phyloP scores from a whole-genome alignment of 2,113 vertebrate species.

The Nestor notabilis region DNA sequence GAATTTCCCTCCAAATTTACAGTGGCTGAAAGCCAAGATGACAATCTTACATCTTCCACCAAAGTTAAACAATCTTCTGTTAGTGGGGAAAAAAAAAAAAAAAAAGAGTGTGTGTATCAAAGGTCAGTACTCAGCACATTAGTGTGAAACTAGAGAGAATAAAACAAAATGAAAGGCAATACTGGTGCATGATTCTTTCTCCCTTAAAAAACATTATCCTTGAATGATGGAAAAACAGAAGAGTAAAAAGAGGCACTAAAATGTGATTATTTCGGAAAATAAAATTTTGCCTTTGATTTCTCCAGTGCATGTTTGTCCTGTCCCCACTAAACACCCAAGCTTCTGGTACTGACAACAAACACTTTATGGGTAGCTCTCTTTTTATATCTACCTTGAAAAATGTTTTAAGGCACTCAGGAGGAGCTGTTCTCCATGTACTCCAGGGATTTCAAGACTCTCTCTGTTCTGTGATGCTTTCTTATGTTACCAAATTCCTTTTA shows the following conservation, averaged over 20 bases:
- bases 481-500: neutral
- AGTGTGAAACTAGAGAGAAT: neutral
- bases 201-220: neutral
- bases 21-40: neutral
- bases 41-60: neutral
- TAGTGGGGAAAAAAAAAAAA: neutral
- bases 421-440: neutral
- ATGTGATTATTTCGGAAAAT: neutral
- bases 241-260: neutral
- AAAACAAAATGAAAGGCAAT: neutral
- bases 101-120: neutral
- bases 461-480: neutral
- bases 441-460: neutral
- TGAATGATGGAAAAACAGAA: neutral
- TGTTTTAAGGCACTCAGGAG: neutral
- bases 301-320: too few relatives aligned
- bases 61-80: neutral
- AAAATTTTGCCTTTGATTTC: neutral
- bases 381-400: neutral
- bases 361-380: neutral
- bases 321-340: neutral
- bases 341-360: neutral
- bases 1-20: conserved; percentile 34
- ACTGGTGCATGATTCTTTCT: neutral
- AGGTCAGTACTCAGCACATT: neutral